A percentile compares a stretch with the other conserved stretches of the same genome.
Evolutionary conservation across 2,888 invertebrate species (phyloP).

Genomic region (Tineola bisselliella): DNA sequence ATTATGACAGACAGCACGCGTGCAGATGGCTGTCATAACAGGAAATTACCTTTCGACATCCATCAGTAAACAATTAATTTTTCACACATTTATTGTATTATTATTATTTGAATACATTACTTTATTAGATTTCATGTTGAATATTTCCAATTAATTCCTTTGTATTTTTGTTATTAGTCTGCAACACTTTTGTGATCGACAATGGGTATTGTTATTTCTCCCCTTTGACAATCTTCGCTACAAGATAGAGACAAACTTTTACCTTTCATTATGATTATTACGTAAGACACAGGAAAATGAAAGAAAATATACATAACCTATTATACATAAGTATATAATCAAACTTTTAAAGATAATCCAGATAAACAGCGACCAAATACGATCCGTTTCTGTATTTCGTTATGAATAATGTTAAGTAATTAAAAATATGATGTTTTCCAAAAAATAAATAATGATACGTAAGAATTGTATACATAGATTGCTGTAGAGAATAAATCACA

Average conservation of each 20-base stretch:
- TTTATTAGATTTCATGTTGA: too few species aligned
- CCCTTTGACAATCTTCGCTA: neutral
- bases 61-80: neutral
- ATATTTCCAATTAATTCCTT: neutral
- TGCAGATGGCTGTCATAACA: neutral
- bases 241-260: neutral
- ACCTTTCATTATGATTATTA: neutral
- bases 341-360: too few species aligned
- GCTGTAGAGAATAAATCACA: too few species aligned
- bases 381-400: too few species aligned
- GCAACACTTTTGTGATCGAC: neutral
- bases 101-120: neutral
- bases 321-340: too few species aligned
- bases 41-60: neutral
- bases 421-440: too few species aligned
- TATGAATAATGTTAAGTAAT: too few species aligned
- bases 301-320: too few species aligned
- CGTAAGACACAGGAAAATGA: too few species aligned
- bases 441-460: too few species aligned
- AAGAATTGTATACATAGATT: too few species aligned
- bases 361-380: too few species aligned
- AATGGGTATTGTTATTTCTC: neutral
- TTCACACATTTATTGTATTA: neutral
- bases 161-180: neutral
- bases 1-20: neutral